phyloP scores from a whole-genome alignment of 2,888 invertebrate species.

The Tetranychus truncatus region DNA sequence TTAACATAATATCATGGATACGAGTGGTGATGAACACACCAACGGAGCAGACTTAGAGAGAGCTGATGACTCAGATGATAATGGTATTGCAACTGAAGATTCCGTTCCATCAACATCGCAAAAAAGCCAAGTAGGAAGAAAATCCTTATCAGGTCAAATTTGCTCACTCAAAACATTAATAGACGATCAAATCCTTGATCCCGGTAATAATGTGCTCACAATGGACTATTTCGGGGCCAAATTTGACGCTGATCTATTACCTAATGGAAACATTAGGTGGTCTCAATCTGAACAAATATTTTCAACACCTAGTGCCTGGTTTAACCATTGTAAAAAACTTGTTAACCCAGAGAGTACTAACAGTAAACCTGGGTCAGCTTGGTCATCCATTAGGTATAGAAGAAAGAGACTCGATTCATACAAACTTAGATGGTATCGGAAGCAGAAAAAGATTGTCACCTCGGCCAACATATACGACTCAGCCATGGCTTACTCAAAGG shows the following conservation, averaged over 20 bases:
- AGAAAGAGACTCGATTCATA: slow-evolving; percentile 72
- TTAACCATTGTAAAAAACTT: slow-evolving; percentile 70
- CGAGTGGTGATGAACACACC: too few species aligned
- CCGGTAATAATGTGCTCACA: slow-evolving; percentile 64
- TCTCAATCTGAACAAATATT: slow-evolving; percentile 50
- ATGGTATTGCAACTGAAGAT: too few species aligned
- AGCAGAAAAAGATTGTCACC: slow-evolving; percentile 28
- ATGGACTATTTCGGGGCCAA: slow-evolving; percentile 79
- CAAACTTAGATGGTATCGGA: slow-evolving; percentile 64
- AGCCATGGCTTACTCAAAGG: background rate
- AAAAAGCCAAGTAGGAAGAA: slow-evolving; percentile 21
- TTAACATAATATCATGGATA: too few species aligned
- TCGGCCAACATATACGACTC: background rate
- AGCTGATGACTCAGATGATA: too few species aligned
- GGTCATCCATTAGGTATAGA: slow-evolving; percentile 59
- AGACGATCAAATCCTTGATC: slow-evolving; percentile 60
- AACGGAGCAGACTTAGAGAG: too few species aligned
- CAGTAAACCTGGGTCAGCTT: slow-evolving; percentile 67
- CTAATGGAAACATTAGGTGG: slow-evolving; percentile 72
- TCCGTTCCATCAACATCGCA: slow-evolving; percentile 1
- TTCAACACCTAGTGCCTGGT: slow-evolving; percentile 78
- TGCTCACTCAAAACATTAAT: slow-evolving; percentile 53
- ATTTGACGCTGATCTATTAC: slow-evolving; percentile 64
- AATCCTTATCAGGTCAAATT: slow-evolving; percentile 21
- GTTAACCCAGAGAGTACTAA: slow-evolving; percentile 46